Conservation (phyloP, 1,140 invertebrate genomes). For the Camponotus pennsylvanicus region DNA sequence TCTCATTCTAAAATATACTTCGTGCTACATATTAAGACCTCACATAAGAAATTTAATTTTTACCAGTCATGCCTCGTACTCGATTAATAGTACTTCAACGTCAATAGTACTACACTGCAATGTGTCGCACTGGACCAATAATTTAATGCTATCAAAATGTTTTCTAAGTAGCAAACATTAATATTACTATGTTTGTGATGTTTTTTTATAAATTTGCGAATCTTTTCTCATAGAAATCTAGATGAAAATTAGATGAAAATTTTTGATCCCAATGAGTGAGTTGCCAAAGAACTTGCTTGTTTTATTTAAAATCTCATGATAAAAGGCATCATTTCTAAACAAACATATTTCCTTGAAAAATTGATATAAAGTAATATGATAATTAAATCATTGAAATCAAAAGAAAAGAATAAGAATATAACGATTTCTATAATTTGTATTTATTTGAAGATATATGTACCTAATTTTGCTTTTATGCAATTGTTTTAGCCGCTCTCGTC, state of each 20-base stretch:
- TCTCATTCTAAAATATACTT: background rate
- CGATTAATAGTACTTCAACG: slow-evolving; percentile 33
- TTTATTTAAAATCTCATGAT: slow-evolving; percentile 10
- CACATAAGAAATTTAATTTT: slow-evolving; percentile 35
- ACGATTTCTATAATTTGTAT: background rate
- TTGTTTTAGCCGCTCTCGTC: too few relatives aligned
- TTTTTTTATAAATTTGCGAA: background rate
- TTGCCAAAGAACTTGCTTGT: background rate
- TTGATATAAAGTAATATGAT: too few relatives aligned
- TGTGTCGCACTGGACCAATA: background rate
- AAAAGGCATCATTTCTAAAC: background rate
- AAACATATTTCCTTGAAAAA: background rate
- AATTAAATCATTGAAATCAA: too few relatives aligned
- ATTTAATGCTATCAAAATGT: slow-evolving; percentile 10
- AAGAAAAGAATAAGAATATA: background rate
- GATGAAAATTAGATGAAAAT: background rate
- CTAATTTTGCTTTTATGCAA: background rate
- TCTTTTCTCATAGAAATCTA: background rate
- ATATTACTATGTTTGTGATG: background rate
- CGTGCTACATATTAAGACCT: slow-evolving; percentile 19
- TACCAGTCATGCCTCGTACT: slow-evolving; percentile 24
- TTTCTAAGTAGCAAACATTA: background rate
- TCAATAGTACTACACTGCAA: slow-evolving; percentile 13
- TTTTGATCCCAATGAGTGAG: background rate
- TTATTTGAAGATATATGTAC: background rate